phyloP scores from a whole-genome alignment of 2,888 invertebrate species.

The Protodeltote pygarga region DNA sequence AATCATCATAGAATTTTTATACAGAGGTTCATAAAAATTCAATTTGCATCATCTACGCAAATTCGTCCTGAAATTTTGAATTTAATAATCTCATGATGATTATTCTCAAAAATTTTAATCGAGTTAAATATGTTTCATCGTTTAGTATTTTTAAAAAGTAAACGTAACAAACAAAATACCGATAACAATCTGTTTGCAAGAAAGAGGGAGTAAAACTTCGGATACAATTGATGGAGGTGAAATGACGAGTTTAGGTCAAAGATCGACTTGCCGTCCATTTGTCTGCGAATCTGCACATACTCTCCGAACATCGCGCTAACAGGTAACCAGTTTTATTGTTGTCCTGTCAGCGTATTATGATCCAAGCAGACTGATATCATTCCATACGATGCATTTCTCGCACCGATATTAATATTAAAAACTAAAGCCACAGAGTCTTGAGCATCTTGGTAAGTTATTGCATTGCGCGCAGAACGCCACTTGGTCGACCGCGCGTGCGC shows the following conservation, averaged over 20 bases:
- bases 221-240: slow-evolving; percentile 47
- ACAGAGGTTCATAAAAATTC: no score
- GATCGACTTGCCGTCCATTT: slow-evolving; percentile 74
- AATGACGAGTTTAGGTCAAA: slow-evolving; percentile 68
- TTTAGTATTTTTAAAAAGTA: no score
- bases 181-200: background rate
- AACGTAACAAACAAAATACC: background rate
- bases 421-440: slow-evolving; percentile 63
- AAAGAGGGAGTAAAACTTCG: slow-evolving; percentile 13
- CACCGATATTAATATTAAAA: slow-evolving; percentile 68
- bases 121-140: no score
- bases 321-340: slow-evolving; percentile 80
- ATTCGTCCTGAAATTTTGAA: no score
- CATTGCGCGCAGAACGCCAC: slow-evolving; percentile 56
- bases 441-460: slow-evolving; percentile 69
- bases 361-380: slow-evolving; percentile 68
- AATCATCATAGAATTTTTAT: no score
- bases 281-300: slow-evolving; percentile 66
- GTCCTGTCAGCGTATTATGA: slow-evolving; percentile 78
- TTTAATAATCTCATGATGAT: no score
- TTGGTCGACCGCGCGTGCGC: slow-evolving; percentile 67
- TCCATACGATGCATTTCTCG: slow-evolving; percentile 61
- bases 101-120: no score
- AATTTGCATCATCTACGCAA: no score
- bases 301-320: slow-evolving; percentile 64